Evolutionary conservation across 2,888 invertebrate genomes (phyloP).

Genomic region (Plagodis dolabraria): DNA sequence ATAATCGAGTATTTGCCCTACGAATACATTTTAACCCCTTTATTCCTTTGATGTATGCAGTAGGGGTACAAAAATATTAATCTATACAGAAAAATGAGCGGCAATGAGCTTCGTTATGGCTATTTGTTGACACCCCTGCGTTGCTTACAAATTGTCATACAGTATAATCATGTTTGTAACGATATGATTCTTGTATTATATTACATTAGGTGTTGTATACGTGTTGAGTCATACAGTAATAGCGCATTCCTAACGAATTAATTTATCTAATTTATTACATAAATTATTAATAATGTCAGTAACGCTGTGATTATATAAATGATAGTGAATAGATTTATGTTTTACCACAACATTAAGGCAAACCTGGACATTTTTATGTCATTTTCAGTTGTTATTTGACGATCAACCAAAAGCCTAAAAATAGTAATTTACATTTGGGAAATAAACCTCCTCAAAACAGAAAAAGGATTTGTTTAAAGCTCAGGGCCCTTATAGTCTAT

Average conservation of each 20-base stretch:
- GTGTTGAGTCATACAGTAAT: conserved; percentile 46
- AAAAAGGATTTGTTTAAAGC: too few species aligned
- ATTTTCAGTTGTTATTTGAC: too few species aligned
- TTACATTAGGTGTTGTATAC: conserved; percentile 69
- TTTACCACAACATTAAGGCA: conserved; percentile 42
- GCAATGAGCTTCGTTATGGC: conserved; percentile 78
- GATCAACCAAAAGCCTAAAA: too few species aligned
- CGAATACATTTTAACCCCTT: conserved; percentile 71
- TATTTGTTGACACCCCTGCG: conserved; percentile 72
- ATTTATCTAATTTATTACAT: conserved; percentile 73
- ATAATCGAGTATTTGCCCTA: conserved; percentile 79
- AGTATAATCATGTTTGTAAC: conserved; percentile 71
- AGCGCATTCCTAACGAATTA: conserved; percentile 68
- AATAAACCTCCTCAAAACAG: too few species aligned
- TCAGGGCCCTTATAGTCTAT: too few species aligned
- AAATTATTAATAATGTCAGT: conserved; percentile 18
- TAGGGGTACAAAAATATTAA: conserved; percentile 80
- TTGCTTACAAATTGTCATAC: conserved; percentile 68
- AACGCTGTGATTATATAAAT: conserved; percentile 71
- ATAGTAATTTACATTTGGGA: too few species aligned
- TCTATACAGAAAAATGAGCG: conserved; percentile 71
- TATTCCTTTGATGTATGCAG: conserved; percentile 81
- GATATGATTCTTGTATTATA: conserved; percentile 61
- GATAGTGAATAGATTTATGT: conserved; percentile 67
- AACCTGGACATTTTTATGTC: too few species aligned